Conservation (phyloP, 2,797 vertebrate genomes). For the Chelidonichthys spinosus region DNA sequence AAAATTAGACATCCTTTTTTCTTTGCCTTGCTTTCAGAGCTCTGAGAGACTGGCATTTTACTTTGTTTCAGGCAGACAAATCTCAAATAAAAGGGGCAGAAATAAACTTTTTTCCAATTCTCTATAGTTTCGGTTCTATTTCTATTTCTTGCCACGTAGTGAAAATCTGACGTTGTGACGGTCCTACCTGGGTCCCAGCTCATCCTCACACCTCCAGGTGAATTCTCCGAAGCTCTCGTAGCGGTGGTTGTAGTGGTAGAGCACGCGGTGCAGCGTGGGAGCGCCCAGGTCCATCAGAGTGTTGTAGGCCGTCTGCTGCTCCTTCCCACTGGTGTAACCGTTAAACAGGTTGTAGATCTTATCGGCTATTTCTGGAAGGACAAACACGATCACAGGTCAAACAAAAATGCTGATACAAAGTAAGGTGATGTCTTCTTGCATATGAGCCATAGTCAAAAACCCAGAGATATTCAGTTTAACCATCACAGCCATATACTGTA, state of each 20-base stretch:
- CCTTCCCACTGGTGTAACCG: constrained; percentile 97
- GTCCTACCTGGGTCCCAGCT: constrained; percentile 94
- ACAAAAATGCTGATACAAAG: background rate
- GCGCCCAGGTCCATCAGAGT: constrained; percentile 96
- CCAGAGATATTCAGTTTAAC: background rate
- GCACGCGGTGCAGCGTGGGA: constrained; percentile 94
- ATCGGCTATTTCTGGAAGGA: constrained; percentile 92
- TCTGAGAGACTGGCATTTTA: too few species aligned
- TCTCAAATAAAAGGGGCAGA: background rate
- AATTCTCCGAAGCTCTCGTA: constrained; percentile 99
- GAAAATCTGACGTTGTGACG: background rate
- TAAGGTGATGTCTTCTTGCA: background rate
- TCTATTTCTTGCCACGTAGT: background rate
- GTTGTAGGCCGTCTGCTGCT: constrained; percentile 98
- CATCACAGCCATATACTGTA: background rate
- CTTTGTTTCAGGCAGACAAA: background rate
- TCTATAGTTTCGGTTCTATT: too few species aligned
- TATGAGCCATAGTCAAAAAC: background rate
- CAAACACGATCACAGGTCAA: constrained; percentile 1
- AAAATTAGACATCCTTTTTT: background rate
- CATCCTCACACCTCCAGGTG: constrained; percentile 98
- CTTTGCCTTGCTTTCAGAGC: constrained; percentile 2
- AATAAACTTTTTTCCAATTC: background rate
- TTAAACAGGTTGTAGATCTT: constrained; percentile 99
- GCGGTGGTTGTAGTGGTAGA: constrained; percentile 98